Percentiles rank a stretch among this genome's conserved stretches.
Evolutionary conservation across 2,888 invertebrate species (phyloP).

Genomic region (Meganola albula): DNA sequence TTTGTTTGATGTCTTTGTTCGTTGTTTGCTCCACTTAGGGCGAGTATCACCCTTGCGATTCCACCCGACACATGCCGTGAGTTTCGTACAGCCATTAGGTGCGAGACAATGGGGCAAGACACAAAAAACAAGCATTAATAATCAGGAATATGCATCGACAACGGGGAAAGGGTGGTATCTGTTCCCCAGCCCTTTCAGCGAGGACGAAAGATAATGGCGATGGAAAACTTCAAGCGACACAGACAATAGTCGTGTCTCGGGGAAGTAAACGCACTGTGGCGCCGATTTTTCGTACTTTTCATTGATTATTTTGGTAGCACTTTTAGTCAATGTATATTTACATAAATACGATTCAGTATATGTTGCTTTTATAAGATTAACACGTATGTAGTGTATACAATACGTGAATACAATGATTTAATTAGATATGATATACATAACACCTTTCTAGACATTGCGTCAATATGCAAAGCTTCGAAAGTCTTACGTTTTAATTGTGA

Average conservation of each 20-base stretch:
- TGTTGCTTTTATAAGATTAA: too few species aligned
- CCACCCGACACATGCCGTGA: conserved; percentile 65
- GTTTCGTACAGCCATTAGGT: conserved; percentile 65
- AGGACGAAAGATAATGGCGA: conserved; percentile 52
- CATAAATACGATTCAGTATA: too few species aligned
- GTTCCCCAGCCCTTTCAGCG: conserved; percentile 47
- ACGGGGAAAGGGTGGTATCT: conserved; percentile 45
- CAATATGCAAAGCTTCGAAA: too few species aligned
- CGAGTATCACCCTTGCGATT: conserved; percentile 70
- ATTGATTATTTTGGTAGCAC: too few species aligned
- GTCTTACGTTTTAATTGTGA: too few species aligned
- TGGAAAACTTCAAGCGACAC: conserved; percentile 55
- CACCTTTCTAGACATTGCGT: too few species aligned
- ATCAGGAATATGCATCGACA: conserved; percentile 73
- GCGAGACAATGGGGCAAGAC: conserved; percentile 64
- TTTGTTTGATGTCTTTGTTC: conserved; percentile 78
- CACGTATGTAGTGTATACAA: too few species aligned
- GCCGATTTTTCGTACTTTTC: conserved; percentile 31
- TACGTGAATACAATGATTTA: too few species aligned
- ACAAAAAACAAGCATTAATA: conserved; percentile 75
- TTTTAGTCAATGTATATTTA: too few species aligned
- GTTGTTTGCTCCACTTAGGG: conserved; percentile 75
- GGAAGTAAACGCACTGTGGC: conserved; percentile 32
- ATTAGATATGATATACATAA: too few species aligned
- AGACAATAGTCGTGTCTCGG: conserved; percentile 51